Base-by-base conservation (phyloP, 2,888 invertebrate genomes). In the Pyrocoelia pectoralis region DNA sequence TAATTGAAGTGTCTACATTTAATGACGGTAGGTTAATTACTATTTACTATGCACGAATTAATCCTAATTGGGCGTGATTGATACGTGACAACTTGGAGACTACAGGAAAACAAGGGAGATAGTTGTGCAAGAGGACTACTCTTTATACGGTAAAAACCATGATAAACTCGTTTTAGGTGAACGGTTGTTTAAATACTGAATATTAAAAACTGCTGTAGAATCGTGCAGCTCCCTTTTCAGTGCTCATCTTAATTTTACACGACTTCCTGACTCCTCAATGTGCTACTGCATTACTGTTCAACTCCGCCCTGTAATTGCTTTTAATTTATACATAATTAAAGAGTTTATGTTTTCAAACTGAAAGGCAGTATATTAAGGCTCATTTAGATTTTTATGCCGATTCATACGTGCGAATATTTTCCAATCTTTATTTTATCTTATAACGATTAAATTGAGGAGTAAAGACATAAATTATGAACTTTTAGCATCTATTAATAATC, bases 291-390 rank as follows among this genome's bases (percentile, higher is more conserved):
- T 60, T 60, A 41, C 60, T 53, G 40, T 50, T 58, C 51, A 48
- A 55, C 64, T 33, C 64, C 56, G 59, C 64, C 59, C 64, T 50
- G 51, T 28, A 60, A 64, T 64, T 56, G 41, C 46, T 52, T 64
- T 64, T 64, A 60, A 60, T 64, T 64, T 59, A 64, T 64, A 56
- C 59, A 49, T 60, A 64, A 64, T 64, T 64, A 64, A 60, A 55
- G 49, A 46, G 56, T 51, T 55, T 49, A 56, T 41, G 60, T 60
- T 56, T 19, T 12, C 29, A 28, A 33, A 50, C 24, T 40, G 43
- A 57, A 53, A 48, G 43, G 43, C 13, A 14, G 24, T 53, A 38
- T 46, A 49, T 43, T 33, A 10, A 33, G 8, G 53, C 53, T 63
- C 54, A 63, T 63, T 63, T 51, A 53, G 49, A 52, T 41, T 43